A percentile compares a stretch with the other conserved stretches of the same genome.
These are phyloP conservation scores for Procavia capensis DNA, from an alignment of 2,113 vertebrate species.

Conservation along the genomic window DNA sequence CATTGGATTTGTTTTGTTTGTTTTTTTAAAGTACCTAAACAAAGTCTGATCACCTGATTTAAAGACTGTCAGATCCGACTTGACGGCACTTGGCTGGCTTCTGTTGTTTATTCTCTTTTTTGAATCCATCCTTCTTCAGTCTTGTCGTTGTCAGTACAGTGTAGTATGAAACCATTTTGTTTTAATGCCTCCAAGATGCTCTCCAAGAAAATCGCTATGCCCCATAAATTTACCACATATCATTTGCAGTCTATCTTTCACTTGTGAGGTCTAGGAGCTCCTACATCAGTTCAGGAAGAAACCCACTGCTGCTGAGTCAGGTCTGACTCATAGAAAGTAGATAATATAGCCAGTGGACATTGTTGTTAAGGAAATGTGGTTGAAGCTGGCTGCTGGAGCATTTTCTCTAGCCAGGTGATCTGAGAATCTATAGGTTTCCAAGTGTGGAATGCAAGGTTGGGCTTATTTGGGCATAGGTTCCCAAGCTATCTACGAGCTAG, in stretches of 20 bases:
- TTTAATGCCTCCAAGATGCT: background rate
- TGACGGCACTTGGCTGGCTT: too few species aligned
- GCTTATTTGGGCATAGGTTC: background rate
- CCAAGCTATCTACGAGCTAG: background rate
- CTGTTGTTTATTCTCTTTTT: background rate
- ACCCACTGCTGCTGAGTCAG: too few species aligned
- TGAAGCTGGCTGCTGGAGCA: background rate
- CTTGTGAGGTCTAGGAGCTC: background rate
- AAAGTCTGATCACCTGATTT: background rate
- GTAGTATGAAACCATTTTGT: background rate
- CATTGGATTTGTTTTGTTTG: too few species aligned
- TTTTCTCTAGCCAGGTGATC: background rate
- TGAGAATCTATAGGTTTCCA: background rate
- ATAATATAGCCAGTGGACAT: background rate
- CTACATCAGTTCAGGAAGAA: background rate
- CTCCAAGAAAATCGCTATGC: background rate
- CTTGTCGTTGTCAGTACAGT: background rate
- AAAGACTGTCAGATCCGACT: too few species aligned
- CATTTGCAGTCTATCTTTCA: background rate
- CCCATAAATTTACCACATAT: background rate
- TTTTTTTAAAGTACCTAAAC: too few species aligned
- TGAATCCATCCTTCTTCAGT: background rate
- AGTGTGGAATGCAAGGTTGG: accelerated
- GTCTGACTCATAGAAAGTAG: too few species aligned
- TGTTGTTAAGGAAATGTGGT: background rate